Percentiles rank a stretch among this genome's conserved stretches.
These are phyloP conservation scores for Eupithecia abbreviata DNA, from an alignment of 2,888 invertebrate genomes.

Conservation along the genomic window DNA sequence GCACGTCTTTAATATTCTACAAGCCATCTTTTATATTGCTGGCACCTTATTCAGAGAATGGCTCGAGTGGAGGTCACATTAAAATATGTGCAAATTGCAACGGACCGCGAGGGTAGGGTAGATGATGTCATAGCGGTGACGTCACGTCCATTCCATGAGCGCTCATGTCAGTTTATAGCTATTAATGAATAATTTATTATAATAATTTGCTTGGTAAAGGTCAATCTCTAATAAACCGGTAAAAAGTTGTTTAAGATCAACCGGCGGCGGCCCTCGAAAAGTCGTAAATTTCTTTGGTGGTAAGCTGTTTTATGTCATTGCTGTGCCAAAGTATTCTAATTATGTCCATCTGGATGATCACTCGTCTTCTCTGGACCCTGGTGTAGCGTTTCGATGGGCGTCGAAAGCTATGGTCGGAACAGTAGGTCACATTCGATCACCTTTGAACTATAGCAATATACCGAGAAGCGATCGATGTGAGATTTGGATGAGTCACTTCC, in stretches of 20 bases:
- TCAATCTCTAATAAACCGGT: conserved; percentile 10
- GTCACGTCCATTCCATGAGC: conserved; percentile 49
- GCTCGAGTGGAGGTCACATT: conserved; percentile 30
- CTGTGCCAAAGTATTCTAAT: conserved; percentile 2
- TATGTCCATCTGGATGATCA: background rate
- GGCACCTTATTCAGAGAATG: conserved; percentile 26
- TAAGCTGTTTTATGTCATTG: conserved; percentile 7
- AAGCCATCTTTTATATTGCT: conserved; percentile 19
- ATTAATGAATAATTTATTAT: conserved; percentile 38
- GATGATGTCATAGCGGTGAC: conserved; percentile 62
- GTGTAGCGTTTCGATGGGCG: conserved; percentile 41
- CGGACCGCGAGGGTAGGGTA: conserved; percentile 47
- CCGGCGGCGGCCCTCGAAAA: background rate
- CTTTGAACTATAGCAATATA: conserved; percentile 65
- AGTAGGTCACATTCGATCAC: conserved; percentile 63
- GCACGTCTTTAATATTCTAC: background rate
- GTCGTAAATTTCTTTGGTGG: background rate
- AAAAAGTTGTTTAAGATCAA: conserved; percentile 1
- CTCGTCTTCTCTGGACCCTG: background rate
- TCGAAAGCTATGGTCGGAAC: conserved; percentile 48
- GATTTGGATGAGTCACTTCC: conserved; percentile 75
- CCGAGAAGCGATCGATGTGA: conserved; percentile 72
- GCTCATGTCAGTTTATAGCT: conserved; percentile 43
- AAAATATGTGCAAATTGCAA: conserved; percentile 46
- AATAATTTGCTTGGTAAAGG: conserved; percentile 39